phyloP scores from a whole-genome alignment of 2,888 invertebrate species.

The Drosophila mettleri region DNA sequence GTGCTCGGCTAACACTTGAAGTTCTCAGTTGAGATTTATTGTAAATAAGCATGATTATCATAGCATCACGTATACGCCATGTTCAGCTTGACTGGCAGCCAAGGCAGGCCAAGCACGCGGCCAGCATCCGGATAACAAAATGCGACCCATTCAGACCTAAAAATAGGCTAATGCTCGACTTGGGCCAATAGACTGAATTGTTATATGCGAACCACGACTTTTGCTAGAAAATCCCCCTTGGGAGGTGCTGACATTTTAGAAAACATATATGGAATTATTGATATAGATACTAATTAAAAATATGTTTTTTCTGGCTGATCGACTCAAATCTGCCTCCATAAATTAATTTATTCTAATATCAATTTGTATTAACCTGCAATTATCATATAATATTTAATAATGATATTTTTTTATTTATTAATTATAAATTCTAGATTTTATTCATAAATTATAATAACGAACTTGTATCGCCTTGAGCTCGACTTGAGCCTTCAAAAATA shows the following conservation, averaged over 20 bases:
- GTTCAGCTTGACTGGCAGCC: constrained; percentile 28
- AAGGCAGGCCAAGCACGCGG: background rate
- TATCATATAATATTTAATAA: no score
- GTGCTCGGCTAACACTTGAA: constrained; percentile 60
- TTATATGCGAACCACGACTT: constrained; percentile 35
- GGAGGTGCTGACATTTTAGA: no score
- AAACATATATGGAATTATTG: no score
- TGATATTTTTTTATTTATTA: no score
- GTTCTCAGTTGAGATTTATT: constrained; percentile 72
- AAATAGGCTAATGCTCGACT: constrained; percentile 13
- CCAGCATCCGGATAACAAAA: constrained; percentile 13
- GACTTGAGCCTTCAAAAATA: no score
- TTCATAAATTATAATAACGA: no score
- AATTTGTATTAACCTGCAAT: no score
- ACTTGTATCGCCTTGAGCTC: no score
- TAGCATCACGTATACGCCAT: constrained; percentile 77
- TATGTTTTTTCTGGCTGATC: no score
- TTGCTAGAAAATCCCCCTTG: background rate
- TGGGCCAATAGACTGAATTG: constrained; percentile 25
- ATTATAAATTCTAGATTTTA: no score
- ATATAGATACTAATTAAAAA: no score
- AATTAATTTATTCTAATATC: background rate
- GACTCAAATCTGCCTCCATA: background rate
- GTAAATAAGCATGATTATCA: constrained; percentile 80
- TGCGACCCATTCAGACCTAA: constrained; percentile 27